Evolutionary conservation across 2,113 vertebrate species (phyloP).

Genomic region (Festucalex cinctus): DNA sequence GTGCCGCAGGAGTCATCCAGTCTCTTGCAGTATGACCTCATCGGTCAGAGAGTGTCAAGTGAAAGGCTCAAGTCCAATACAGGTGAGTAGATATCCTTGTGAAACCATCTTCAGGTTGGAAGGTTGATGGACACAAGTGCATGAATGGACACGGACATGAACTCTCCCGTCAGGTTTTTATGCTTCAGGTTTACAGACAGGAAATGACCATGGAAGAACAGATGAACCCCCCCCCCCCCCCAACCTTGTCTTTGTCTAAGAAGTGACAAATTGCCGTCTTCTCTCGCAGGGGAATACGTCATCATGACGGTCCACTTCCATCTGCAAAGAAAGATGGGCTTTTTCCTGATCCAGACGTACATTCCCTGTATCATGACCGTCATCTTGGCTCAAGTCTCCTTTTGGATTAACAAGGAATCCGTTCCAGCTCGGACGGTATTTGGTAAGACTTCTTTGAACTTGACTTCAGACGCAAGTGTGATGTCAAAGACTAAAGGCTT

Average conservation of each 20-base stretch:
- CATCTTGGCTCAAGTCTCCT: conserved; percentile 93
- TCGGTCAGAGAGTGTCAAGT: conserved; percentile 78
- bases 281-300: conserved; percentile 88
- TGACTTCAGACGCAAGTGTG: neutral
- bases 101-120: neutral
- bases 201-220: neutral
- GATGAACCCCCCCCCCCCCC: too few species aligned
- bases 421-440: conserved; percentile 95
- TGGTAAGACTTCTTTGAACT: conserved; percentile 73
- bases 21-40: conserved; percentile 78
- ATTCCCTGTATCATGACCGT: conserved; percentile 98
- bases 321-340: conserved; percentile 96
- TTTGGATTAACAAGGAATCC: conserved; percentile 98
- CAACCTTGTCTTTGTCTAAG: neutral
- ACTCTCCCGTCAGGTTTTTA: neutral
- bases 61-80: conserved; percentile 77
- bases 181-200: neutral
- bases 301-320: conserved; percentile 98
- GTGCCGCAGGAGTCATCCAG: conserved; percentile 80
- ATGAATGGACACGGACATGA: neutral
- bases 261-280: conserved; percentile 9
- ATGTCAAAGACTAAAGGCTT: neutral
- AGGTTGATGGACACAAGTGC: neutral
- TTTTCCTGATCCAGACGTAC: conserved; percentile 97
- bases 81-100: conserved; percentile 48